Evolutionary conservation across 2,797 vertebrate genomes (phyloP), one percentile per base, ranked within the genome.

Genomic region (Triplophysa yarkandensis): DNA sequence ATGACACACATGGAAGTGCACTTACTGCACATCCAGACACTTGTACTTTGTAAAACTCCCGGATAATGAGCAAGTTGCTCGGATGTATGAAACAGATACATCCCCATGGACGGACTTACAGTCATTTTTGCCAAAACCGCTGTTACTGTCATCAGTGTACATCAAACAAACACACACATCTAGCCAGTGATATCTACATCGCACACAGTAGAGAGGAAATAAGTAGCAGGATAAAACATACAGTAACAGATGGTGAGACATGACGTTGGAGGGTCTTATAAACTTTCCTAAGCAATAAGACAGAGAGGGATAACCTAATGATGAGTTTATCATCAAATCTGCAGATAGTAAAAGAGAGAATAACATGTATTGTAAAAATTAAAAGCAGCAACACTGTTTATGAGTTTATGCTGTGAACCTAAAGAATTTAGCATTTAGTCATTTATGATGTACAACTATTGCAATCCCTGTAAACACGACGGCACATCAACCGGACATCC

Each of bases 41-140:
- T 36, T n/a, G 61, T 65, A 70, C 50, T 43, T 48, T 67, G 21
- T 54, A 57, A 57, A 55, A 32, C 61, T n/a, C 52, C 9, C 21
- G 74, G 50, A 60, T 71, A 62, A 57, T 46, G n/a, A 66, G 36
- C 36, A 57, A 25, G 62, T 78, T 76, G 36, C 30, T 67, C 25
- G 21, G 34, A 23, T 43, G 57, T 52, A 23, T 52, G 58, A 66
- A 72, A 63, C 6, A 6, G 30, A 50, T 64, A 44, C 34, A 68
- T 68, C 52, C 34, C 76, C 16, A 27, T 10, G 7, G 68, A 50
- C 30, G 4, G n/a, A 16, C 41, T 34, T 14, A 27, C 25, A 41
- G 21, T 61, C 25, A 46, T 36, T 25, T 58, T 34, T n/a, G 44
- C 44, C 41, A 54, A 19, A n/a, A 46, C 50, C 52, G 21, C 50